Conservation (phyloP, 2,888 invertebrate species). For the Trichopria drosophilae region DNA sequence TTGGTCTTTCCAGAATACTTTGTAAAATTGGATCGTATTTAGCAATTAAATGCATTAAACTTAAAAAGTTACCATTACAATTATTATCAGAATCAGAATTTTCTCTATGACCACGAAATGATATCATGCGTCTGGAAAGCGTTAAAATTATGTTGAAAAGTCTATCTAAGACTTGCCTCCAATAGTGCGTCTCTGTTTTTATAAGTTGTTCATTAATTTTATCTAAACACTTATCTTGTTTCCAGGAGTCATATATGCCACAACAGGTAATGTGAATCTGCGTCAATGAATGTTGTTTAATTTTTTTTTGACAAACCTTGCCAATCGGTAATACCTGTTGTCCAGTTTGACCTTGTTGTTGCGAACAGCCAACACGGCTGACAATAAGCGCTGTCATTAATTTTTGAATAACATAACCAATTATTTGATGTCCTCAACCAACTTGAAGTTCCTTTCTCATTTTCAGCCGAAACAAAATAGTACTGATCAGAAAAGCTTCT, state of each 20-base stretch:
- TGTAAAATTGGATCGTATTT: slow-evolving; percentile 1
- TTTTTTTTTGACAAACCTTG: slow-evolving; percentile 1
- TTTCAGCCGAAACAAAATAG: background rate
- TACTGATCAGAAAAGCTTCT: slow-evolving; percentile 3
- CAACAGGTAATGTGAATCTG: slow-evolving; percentile 1
- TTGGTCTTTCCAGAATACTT: slow-evolving; percentile 4
- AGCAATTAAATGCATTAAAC: background rate
- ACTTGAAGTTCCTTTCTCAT: background rate
- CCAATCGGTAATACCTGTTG: background rate
- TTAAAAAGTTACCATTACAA: slow-evolving; percentile 1
- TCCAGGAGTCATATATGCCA: background rate
- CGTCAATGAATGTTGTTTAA: background rate
- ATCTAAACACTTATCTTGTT: background rate
- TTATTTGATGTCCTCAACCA: background rate
- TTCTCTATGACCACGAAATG: slow-evolving; percentile 3
- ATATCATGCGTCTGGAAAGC: background rate
- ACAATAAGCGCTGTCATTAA: background rate
- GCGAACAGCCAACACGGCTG: background rate
- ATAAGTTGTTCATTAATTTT: background rate
- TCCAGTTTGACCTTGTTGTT: slow-evolving; percentile 1
- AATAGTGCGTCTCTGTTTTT: background rate
- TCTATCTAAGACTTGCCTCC: slow-evolving; percentile 4
- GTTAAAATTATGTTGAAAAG: background rate
- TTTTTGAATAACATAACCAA: slow-evolving; percentile 3
- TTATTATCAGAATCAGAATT: background rate